Conservation (phyloP, 2,113 vertebrate species). For the Austrofundulus limnaeus region DNA sequence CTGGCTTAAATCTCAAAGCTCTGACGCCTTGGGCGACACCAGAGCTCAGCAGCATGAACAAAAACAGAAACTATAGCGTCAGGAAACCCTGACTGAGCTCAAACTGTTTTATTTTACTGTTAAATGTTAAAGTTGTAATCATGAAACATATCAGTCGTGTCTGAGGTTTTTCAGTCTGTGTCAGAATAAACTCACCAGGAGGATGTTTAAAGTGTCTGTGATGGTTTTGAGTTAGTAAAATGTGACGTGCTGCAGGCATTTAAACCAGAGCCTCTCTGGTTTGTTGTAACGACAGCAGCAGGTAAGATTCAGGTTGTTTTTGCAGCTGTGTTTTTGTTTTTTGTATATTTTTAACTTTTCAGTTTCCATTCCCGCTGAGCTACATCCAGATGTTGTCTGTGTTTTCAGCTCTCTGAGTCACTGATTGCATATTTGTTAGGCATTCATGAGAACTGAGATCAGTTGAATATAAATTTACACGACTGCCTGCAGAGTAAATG, state of each 20-base stretch:
- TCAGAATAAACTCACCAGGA: neutral
- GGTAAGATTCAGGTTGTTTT: no score
- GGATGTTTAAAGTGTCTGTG: constrained; percentile 1
- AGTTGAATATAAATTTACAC: neutral
- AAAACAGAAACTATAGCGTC: neutral
- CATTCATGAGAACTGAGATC: neutral
- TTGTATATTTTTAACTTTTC: neutral
- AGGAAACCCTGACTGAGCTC: constrained; percentile 7
- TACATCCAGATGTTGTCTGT: neutral
- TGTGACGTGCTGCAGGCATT: no score
- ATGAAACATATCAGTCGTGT: neutral
- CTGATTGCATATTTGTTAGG: constrained; percentile 6
- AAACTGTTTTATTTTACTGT: constrained; percentile 4
- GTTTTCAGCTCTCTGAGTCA: constrained; percentile 10
- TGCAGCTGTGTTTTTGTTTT: neutral
- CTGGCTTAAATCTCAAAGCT: constrained; percentile 43
- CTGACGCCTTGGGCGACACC: constrained; percentile 43
- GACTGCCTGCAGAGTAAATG: neutral
- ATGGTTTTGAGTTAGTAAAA: neutral
- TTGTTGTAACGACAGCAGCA: no score
- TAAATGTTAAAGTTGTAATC: constrained; percentile 7
- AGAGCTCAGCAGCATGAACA: constrained; percentile 31
- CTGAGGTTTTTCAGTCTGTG: neutral
- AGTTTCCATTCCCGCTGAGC: no score
- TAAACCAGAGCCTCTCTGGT: no score